Evolutionary conservation across 2,797 vertebrate genomes (phyloP).

Genomic region (Smutsia gigantea): DNA sequence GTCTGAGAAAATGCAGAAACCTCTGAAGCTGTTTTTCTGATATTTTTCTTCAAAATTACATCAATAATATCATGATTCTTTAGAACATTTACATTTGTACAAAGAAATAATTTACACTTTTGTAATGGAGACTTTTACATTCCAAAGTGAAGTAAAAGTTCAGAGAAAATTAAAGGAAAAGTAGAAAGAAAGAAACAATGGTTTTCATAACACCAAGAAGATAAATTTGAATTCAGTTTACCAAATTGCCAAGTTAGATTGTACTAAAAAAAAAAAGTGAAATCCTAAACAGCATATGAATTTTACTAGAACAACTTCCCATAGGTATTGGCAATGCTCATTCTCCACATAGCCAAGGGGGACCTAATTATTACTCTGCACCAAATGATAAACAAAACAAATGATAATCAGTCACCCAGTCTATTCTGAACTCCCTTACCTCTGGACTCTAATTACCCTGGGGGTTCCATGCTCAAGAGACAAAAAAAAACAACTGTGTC

Average conservation of each 20-base stretch:
- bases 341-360: slow-evolving; percentile 32
- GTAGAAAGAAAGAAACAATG: background rate
- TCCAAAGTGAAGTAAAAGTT: background rate
- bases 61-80: background rate
- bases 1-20: background rate
- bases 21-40: background rate
- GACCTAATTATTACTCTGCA: slow-evolving; percentile 74
- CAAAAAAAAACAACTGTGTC: background rate
- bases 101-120: background rate
- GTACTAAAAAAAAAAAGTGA: background rate
- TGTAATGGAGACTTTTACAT: background rate
- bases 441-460: slow-evolving; percentile 58
- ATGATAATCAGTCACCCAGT: background rate
- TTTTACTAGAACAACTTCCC: slow-evolving; percentile 66
- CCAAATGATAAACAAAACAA: slow-evolving; percentile 70
- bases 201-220: background rate
- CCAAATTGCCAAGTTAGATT: background rate
- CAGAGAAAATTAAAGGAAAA: background rate
- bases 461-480: slow-evolving; percentile 28
- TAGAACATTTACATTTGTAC: background rate
- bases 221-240: background rate
- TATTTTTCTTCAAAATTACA: background rate
- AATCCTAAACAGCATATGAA: slow-evolving; percentile 61
- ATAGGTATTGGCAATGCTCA: background rate
- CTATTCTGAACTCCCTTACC: slow-evolving; percentile 46